phyloP scores from a whole-genome alignment of 2,888 invertebrate genomes.

The Bellardia bayeri region DNA sequence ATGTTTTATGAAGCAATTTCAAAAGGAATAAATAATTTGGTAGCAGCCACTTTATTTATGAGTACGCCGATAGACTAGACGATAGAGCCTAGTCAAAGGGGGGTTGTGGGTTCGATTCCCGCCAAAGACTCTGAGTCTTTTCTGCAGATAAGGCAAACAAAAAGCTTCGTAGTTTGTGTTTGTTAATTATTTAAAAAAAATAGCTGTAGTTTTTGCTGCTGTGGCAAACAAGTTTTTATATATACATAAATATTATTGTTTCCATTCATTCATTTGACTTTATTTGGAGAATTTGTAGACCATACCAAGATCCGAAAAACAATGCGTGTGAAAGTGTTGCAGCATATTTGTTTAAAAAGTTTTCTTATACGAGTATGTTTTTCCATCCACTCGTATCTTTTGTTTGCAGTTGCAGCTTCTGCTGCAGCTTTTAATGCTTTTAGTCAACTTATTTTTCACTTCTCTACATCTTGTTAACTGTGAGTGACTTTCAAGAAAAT shows the following conservation, averaged over 20 bases:
- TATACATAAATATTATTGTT: not conserved
- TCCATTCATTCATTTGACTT: conserved; percentile 17
- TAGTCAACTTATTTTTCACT: conserved; percentile 19
- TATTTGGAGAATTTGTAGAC: conserved; percentile 20
- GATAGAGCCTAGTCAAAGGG: too few relatives aligned
- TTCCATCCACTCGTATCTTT: not conserved
- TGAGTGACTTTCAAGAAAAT: not conserved
- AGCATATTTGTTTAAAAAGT: conserved; percentile 48
- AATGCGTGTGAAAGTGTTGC: conserved; percentile 65
- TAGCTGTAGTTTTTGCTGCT: not conserved
- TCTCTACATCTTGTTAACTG: conserved; percentile 18
- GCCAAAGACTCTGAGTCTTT: too few relatives aligned
- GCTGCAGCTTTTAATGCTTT: not conserved
- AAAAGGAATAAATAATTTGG: too few relatives aligned
- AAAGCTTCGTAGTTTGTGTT: too few relatives aligned
- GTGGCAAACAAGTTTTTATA: not conserved
- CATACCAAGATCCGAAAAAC: not conserved
- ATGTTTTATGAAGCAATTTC: too few relatives aligned
- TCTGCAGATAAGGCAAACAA: too few relatives aligned
- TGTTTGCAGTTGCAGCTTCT: conserved; percentile 1
- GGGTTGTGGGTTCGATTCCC: too few relatives aligned
- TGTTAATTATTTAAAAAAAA: too few relatives aligned
- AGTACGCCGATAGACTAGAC: too few relatives aligned
- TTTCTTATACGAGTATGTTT: conserved; percentile 7
- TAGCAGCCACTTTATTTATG: too few relatives aligned